phyloP scores from a whole-genome alignment of 2,797 vertebrate genomes.

The Gobionotothen gibberifrons region DNA sequence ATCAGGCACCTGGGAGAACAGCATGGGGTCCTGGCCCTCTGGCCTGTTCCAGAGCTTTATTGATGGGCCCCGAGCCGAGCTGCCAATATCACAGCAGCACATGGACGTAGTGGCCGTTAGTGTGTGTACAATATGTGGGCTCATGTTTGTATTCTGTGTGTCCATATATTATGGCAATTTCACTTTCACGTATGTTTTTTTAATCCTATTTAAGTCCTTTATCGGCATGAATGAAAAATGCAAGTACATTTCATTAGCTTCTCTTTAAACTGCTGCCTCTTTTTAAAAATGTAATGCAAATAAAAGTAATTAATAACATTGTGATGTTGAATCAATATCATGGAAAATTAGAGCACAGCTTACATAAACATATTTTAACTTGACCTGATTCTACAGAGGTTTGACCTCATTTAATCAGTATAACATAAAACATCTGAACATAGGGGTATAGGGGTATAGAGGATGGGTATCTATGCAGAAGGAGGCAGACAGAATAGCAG shows the following conservation, averaged over 20 bases:
- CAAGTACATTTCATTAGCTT: neutral
- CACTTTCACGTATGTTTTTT: conserved; percentile 17
- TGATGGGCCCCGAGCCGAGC: conserved; percentile 74
- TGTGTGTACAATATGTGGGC: conserved; percentile 17
- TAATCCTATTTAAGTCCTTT: conserved; percentile 32
- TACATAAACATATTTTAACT: conserved; percentile 19
- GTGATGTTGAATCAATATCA: conserved; percentile 27
- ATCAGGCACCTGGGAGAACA: conserved; percentile 68
- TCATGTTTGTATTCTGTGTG: conserved; percentile 15
- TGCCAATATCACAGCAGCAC: conserved; percentile 79
- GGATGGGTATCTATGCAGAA: conserved; percentile 68
- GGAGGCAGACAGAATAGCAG: conserved; percentile 66
- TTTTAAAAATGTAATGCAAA: conserved; percentile 27
- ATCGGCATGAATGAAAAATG: conserved; percentile 33
- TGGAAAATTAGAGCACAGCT: conserved; percentile 24
- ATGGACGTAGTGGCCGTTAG: conserved; percentile 46
- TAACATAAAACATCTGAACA: conserved; percentile 54
- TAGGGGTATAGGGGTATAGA: conserved; percentile 45
- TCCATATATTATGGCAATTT: conserved; percentile 32
- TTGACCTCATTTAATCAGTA: conserved; percentile 39
- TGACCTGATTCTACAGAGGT: conserved; percentile 7
- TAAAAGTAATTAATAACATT: conserved; percentile 17
- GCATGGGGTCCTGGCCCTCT: conserved; percentile 62
- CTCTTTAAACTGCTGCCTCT: conserved; percentile 4
- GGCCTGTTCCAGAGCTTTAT: conserved; percentile 72